Evolutionary conservation across 2,888 invertebrate species (phyloP).

Genomic region (Stegana nigrithorax): DNA sequence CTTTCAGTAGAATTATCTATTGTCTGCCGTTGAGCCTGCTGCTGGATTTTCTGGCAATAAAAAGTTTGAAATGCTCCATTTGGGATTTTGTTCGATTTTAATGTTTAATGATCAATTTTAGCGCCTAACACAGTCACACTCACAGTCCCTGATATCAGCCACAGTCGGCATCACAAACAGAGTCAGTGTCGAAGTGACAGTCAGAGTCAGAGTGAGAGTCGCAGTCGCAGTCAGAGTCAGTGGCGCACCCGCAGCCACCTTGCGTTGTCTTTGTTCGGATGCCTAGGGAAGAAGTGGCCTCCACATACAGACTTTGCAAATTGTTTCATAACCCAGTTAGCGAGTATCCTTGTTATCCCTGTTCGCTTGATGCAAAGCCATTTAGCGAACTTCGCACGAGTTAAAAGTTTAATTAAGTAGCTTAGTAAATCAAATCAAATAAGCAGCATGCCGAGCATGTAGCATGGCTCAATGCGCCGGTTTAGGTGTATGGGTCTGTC

Average conservation of each 20-base stretch:
- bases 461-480: not conserved
- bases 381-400: conserved; percentile 20
- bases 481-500: no score
- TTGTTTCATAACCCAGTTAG: conserved; percentile 57
- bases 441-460: not conserved
- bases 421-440: conserved; percentile 56
- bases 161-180: not conserved
- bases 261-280: no score
- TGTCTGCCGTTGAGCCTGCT: not conserved
- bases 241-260: no score
- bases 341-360: conserved; percentile 16
- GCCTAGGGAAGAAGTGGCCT: no score
- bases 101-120: conserved; percentile 47
- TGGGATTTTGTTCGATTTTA: conserved; percentile 45
- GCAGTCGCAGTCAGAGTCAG: no score
- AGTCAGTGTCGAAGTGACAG: no score
- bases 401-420: conserved; percentile 56
- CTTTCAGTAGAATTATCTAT: conserved; percentile 55
- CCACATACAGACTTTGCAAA: conserved; percentile 30
- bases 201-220: no score
- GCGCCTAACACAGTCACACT: conserved; percentile 4
- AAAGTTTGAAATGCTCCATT: conserved; percentile 23
- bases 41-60: conserved; percentile 19
- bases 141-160: not conserved
- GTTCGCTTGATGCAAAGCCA: conserved; percentile 21